Evolutionary conservation across 2,888 invertebrate genomes (phyloP).

Genomic region (Nemotelus pantherinus): DNA sequence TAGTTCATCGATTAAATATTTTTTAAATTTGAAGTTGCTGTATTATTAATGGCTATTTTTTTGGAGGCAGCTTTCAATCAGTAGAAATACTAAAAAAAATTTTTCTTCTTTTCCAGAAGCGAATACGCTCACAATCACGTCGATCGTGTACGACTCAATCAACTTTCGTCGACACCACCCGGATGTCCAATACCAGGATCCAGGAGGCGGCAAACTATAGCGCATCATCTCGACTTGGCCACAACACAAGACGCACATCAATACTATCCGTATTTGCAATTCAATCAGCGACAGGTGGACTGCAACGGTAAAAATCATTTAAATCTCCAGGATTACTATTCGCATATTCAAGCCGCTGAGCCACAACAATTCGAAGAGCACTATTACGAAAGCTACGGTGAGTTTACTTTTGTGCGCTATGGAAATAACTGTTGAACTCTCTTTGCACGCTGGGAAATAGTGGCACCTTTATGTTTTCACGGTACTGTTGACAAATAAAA

Average conservation of each 20-base stretch:
- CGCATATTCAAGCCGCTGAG: constrained; percentile 52
- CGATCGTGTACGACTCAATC: constrained; percentile 63
- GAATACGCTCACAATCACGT: constrained; percentile 57
- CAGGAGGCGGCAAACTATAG: constrained; percentile 63
- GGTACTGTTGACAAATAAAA: no score
- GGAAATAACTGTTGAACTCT: no score
- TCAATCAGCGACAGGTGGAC: constrained; percentile 54
- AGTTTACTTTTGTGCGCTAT: background rate
- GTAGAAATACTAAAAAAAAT: no score
- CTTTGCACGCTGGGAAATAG: no score
- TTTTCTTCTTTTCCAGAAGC: background rate
- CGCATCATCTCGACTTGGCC: constrained; percentile 66
- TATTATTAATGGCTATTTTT: no score
- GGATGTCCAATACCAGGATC: constrained; percentile 56
- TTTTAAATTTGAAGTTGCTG: no score
- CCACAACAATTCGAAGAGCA: constrained; percentile 20
- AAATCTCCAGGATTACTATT: constrained; percentile 63
- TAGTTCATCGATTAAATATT: no score
- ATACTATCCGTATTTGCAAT: constrained; percentile 55
- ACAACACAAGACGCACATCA: constrained; percentile 57
- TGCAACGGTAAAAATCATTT: constrained; percentile 57
- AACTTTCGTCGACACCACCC: constrained; percentile 55
- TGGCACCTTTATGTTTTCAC: no score
- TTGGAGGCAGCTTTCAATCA: no score
- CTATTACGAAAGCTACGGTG: constrained; percentile 44